Evolutionary conservation across 2,113 vertebrate species (phyloP).

Genomic region (Calidris pugnax): DNA sequence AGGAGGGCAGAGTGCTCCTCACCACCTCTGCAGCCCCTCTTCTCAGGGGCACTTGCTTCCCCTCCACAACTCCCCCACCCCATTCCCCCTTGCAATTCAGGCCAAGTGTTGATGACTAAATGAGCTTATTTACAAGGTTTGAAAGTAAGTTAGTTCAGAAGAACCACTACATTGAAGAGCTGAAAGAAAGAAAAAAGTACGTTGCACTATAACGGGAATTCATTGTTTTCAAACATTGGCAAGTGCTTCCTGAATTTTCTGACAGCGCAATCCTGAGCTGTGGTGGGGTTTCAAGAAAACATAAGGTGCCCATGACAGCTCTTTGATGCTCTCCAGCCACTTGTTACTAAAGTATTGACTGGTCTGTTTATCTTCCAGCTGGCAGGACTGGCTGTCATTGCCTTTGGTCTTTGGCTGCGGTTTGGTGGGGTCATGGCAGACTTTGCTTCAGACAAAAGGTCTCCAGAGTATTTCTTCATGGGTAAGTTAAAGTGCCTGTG

Average conservation of each 20-base stretch:
- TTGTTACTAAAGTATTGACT: neutral
- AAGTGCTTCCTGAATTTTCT: neutral
- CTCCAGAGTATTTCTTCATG: conserved; percentile 89
- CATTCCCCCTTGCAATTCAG: neutral
- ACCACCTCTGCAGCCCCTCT: neutral
- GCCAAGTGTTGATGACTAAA: neutral
- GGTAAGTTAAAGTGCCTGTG: conserved; percentile 80
- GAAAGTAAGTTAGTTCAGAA: neutral
- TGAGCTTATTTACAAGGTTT: neutral
- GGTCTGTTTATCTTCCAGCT: conserved; percentile 78
- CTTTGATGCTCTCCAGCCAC: neutral
- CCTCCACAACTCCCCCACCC: too few relatives aligned
- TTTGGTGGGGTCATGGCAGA: conserved; percentile 86
- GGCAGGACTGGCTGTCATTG: conserved; percentile 89
- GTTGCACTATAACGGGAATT: neutral
- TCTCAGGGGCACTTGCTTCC: neutral
- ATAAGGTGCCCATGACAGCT: neutral
- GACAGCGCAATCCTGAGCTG: neutral
- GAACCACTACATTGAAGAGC: neutral
- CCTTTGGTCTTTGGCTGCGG: conserved; percentile 92
- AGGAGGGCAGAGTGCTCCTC: neutral
- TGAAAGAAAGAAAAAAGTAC: neutral
- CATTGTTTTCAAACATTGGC: neutral
- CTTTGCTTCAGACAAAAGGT: conserved; percentile 80
- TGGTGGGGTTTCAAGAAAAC: neutral